Percentiles rank a stretch among this genome's conserved stretches.
Evolutionary conservation across 2,797 vertebrate genomes (phyloP).

Genomic region (Dermochelys coriacea): DNA sequence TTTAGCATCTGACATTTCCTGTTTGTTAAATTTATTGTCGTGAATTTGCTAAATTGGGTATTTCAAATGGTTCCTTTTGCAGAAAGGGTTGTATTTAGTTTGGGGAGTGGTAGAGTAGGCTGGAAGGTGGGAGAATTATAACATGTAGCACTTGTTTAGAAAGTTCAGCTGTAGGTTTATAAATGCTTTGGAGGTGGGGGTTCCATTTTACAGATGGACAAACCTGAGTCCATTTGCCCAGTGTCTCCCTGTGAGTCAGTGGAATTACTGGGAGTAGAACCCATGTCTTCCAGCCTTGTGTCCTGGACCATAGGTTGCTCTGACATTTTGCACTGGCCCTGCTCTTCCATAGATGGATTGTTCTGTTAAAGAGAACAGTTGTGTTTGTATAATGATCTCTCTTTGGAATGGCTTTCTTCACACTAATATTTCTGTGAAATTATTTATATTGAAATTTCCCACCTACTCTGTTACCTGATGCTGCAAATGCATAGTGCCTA

Average conservation of each 20-base stretch:
- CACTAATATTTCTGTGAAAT: neutral
- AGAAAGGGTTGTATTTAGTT: neutral
- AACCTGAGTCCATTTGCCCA: neutral
- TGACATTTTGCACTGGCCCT: neutral
- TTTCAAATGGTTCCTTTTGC: neutral
- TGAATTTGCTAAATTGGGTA: neutral
- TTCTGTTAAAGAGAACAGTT: neutral
- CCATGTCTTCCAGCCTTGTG: neutral
- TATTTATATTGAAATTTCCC: neutral
- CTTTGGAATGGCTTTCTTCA: neutral
- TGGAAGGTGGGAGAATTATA: neutral
- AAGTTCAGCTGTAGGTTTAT: neutral
- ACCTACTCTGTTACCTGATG: neutral
- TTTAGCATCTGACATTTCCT: neutral
- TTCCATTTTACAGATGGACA: neutral
- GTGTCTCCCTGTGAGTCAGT: neutral
- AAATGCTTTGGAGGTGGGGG: neutral
- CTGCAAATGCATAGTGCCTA: rapidly evolving
- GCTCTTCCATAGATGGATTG: neutral
- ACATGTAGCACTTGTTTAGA: neutral
- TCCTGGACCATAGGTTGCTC: rapidly evolving
- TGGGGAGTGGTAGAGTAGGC: neutral
- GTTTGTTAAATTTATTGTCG: neutral
- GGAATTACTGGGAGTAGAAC: neutral
- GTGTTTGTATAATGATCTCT: neutral